phyloP scores from a whole-genome alignment of 2,797 vertebrate genomes.

The Hemitrygon akajei region DNA sequence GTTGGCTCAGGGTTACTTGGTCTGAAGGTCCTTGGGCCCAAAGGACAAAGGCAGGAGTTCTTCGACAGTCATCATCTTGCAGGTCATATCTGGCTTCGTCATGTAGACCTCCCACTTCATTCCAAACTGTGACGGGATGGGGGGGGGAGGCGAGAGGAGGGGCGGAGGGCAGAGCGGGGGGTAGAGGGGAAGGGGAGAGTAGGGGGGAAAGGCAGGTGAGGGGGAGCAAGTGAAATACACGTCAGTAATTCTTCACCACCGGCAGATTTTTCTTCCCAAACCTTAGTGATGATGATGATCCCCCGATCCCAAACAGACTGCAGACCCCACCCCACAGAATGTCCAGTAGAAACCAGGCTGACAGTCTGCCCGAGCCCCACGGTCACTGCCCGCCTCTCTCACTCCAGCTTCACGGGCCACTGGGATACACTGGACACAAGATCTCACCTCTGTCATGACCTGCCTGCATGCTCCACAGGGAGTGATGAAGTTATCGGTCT shows the following conservation, averaged over 20 bases:
- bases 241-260: not conserved
- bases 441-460: slow-evolving; percentile 83
- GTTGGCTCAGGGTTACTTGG: not conserved
- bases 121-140: slow-evolving; percentile 65
- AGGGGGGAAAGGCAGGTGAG: too few relatives aligned
- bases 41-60: slow-evolving; percentile 79
- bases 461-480: slow-evolving; percentile 89
- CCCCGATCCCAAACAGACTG: not conserved
- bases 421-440: not conserved
- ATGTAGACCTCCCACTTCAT: slow-evolving; percentile 69
- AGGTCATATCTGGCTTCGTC: slow-evolving; percentile 67
- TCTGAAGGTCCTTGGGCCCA: slow-evolving; percentile 67
- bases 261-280: too few relatives aligned
- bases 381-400: too few relatives aligned
- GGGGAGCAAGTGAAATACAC: not conserved
- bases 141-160: not conserved
- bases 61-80: slow-evolving; percentile 59
- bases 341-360: not conserved
- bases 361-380: not conserved
- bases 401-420: not conserved
- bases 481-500: slow-evolving; percentile 65
- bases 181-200: not conserved
- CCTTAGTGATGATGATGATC: not conserved
- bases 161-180: too few relatives aligned
- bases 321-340: not conserved